These are phyloP conservation scores for Boulengeromyrus knoepffleri DNA, from an alignment of 2,113 vertebrate genomes.

Conservation along the genomic window DNA sequence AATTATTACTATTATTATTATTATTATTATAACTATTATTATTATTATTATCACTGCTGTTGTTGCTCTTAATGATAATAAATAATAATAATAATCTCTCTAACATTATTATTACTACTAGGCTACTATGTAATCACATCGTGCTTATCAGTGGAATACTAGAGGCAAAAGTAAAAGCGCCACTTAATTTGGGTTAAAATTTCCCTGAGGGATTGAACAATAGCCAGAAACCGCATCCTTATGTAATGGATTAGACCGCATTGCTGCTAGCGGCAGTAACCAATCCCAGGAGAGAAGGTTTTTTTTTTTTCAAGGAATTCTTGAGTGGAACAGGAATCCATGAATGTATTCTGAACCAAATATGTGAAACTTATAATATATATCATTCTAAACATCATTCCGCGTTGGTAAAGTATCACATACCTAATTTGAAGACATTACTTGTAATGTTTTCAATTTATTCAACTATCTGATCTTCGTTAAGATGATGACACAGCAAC, in stretches of 20 bases:
- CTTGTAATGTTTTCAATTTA: neutral
- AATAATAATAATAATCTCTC: neutral
- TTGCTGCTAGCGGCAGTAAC: slow-evolving; percentile 21
- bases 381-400: neutral
- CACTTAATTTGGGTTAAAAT: slow-evolving; percentile 15
- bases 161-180: neutral
- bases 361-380: neutral
- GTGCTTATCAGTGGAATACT: slow-evolving; percentile 10
- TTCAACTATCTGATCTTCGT: neutral
- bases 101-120: slow-evolving; percentile 4
- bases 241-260: slow-evolving; percentile 34
- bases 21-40: neutral
- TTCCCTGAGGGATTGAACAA: slow-evolving; percentile 39
- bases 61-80: neutral
- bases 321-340: slow-evolving; percentile 5
- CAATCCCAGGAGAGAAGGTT: slow-evolving; percentile 21
- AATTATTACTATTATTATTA: neutral
- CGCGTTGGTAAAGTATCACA: neutral
- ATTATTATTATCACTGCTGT: neutral
- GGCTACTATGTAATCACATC: neutral
- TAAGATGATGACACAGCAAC: neutral
- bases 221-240: slow-evolving; percentile 49
- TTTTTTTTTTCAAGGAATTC: neutral
- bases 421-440: neutral
- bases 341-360: slow-evolving; percentile 42